Evolutionary conservation across 2,888 invertebrate genomes (phyloP).

Genomic region (Smittia aterrima): DNA sequence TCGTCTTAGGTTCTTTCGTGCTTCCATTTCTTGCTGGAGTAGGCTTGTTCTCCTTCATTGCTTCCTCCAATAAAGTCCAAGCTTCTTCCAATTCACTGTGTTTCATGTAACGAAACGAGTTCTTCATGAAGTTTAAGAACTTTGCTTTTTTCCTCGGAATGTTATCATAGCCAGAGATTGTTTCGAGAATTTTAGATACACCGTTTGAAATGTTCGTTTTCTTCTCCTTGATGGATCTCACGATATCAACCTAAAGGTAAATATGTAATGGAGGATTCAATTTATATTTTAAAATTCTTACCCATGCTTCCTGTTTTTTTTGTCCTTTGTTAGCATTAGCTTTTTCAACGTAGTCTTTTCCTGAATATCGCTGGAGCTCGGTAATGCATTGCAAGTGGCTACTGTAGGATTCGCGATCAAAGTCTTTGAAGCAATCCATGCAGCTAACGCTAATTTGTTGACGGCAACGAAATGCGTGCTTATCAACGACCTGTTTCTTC

Average conservation of each 20-base stretch:
- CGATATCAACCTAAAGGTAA: slow-evolving; percentile 58
- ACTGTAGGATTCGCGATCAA: slow-evolving; percentile 71
- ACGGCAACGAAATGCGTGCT: slow-evolving; percentile 65
- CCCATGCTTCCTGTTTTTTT: slow-evolving; percentile 81
- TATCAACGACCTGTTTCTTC: slow-evolving; percentile 88
- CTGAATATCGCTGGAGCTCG: slow-evolving; percentile 85
- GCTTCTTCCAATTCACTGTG: slow-evolving; percentile 65
- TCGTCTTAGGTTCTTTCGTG: slow-evolving; percentile 46
- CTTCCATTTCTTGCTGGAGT: slow-evolving; percentile 41
- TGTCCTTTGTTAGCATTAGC: slow-evolving; percentile 76
- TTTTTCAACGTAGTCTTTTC: slow-evolving; percentile 72
- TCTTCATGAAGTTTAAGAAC: slow-evolving; percentile 74
- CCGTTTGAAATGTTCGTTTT: slow-evolving; percentile 58
- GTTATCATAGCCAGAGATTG: slow-evolving; percentile 70
- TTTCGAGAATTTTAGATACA: slow-evolving; percentile 63
- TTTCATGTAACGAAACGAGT: slow-evolving; percentile 59
- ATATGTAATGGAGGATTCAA: slow-evolving; percentile 45
- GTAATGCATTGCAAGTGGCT: slow-evolving; percentile 81
- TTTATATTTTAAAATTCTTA: slow-evolving; percentile 49
- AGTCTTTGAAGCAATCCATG: slow-evolving; percentile 92
- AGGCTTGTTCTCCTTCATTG: slow-evolving; percentile 53
- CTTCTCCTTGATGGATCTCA: slow-evolving; percentile 64
- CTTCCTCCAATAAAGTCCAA: slow-evolving; percentile 59
- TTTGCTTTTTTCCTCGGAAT: slow-evolving; percentile 83
- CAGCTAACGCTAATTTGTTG: slow-evolving; percentile 74